Evolutionary conservation across 2,113 vertebrate species (phyloP).

Genomic region (Microcebus tavaratra): DNA sequence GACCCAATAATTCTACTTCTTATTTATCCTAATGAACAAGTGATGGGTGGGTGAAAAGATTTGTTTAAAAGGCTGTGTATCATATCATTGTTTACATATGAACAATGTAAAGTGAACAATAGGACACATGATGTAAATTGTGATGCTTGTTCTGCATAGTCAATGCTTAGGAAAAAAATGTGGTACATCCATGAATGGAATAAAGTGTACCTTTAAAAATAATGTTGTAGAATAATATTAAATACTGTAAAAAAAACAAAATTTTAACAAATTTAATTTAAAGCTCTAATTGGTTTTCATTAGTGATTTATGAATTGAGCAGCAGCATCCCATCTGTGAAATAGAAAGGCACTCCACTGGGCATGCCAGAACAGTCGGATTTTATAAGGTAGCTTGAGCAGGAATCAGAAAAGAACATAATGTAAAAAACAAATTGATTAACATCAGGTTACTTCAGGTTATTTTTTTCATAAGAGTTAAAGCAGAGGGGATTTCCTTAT

Average conservation of each 20-base stretch:
- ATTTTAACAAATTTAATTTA: not conserved
- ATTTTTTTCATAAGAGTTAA: no score
- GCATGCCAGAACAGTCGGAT: no score
- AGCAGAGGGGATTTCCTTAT: no score
- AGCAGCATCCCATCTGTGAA: not conserved
- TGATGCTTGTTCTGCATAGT: no score
- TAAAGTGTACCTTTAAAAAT: not conserved
- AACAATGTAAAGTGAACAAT: not conserved
- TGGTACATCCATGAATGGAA: not conserved
- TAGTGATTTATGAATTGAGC: not conserved
- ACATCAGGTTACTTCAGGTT: no score
- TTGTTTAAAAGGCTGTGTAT: not conserved
- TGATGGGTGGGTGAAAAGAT: not conserved
- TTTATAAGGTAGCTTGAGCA: no score
- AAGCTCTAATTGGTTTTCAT: not conserved
- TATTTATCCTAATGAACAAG: not conserved
- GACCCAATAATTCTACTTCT: not conserved
- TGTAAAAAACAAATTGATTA: no score
- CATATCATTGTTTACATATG: not conserved
- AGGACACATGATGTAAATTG: not conserved
- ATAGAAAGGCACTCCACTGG: not conserved
- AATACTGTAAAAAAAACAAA: not conserved
- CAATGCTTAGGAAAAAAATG: no score
- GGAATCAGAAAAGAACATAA: no score
- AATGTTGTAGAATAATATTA: not conserved